Evolutionary conservation across 2,113 vertebrate genomes (phyloP).

Genomic region (Oryzias javanicus): DNA sequence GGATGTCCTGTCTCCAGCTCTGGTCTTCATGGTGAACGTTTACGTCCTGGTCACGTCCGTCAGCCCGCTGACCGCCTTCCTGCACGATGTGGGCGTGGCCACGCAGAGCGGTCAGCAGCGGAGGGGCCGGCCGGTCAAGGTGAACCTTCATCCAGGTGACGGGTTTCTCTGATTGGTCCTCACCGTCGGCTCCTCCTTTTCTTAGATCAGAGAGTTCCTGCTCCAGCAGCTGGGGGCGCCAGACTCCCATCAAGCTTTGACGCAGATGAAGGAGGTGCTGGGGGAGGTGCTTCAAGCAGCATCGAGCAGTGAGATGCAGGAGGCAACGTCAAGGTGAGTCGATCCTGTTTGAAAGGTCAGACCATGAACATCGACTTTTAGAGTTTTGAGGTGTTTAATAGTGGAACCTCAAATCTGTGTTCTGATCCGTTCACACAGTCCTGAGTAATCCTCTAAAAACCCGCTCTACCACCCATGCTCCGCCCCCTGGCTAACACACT

Average conservation of each 20-base stretch:
- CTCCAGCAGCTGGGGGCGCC: slow-evolving; percentile 76
- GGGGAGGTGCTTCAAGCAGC: slow-evolving; percentile 81
- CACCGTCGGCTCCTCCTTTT: not conserved
- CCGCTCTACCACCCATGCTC: too few relatives aligned
- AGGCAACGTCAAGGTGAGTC: slow-evolving; percentile 57
- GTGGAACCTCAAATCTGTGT: too few relatives aligned
- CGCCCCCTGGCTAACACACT: too few relatives aligned
- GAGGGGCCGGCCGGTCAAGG: slow-evolving; percentile 80
- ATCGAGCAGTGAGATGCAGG: slow-evolving; percentile 67
- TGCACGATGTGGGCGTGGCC: slow-evolving; percentile 83
- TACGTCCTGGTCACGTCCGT: slow-evolving; percentile 91
- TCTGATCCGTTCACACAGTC: too few relatives aligned
- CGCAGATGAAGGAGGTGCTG: slow-evolving; percentile 81
- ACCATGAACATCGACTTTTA: too few relatives aligned
- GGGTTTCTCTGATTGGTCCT: not conserved
- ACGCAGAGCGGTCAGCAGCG: slow-evolving; percentile 72
- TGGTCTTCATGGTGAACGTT: slow-evolving; percentile 83
- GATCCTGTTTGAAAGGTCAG: too few relatives aligned
- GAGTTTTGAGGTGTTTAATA: too few relatives aligned
- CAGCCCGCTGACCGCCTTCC: slow-evolving; percentile 85
- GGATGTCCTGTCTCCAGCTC: slow-evolving; percentile 54
- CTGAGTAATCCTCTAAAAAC: too few relatives aligned
- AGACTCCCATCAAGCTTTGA: slow-evolving; percentile 78
- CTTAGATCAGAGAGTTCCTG: slow-evolving; percentile 85
- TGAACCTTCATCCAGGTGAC: slow-evolving; percentile 47